phyloP scores from a whole-genome alignment of 2,888 invertebrate genomes.

The Sinelater perroti region DNA sequence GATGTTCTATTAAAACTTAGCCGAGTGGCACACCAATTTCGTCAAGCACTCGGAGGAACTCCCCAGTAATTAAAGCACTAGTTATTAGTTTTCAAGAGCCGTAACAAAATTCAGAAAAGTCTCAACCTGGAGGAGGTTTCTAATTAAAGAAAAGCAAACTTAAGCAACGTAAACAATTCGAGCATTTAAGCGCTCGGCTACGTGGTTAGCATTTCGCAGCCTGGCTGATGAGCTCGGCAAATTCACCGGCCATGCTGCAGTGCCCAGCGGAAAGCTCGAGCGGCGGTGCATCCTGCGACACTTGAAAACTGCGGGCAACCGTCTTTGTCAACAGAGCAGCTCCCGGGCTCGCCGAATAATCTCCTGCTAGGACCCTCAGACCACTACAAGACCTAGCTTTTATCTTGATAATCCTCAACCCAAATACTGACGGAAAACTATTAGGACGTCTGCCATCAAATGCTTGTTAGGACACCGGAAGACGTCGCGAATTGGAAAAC shows the following conservation, averaged over 20 bases:
- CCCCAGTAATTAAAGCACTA: constrained; percentile 33
- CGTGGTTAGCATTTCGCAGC: constrained; percentile 23
- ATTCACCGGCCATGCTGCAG: not conserved
- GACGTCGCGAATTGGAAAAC: no score
- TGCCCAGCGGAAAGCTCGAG: not conserved
- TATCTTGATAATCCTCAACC: constrained; percentile 10
- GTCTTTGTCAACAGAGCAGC: constrained; percentile 11
- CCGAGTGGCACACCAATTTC: constrained; percentile 18
- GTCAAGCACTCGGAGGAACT: constrained; percentile 14
- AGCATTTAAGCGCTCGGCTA: constrained; percentile 26
- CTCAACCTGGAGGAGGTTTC: constrained; percentile 32
- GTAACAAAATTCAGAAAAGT: constrained; percentile 37
- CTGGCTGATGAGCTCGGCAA: constrained; percentile 2
- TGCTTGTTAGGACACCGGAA: not conserved
- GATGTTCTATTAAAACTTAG: constrained; percentile 20
- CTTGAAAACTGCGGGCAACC: constrained; percentile 2
- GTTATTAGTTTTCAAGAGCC: constrained; percentile 33
- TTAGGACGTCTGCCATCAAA: not conserved
- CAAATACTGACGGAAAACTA: constrained; percentile 3
- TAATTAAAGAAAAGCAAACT: constrained; percentile 36
- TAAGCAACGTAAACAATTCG: constrained; percentile 35
- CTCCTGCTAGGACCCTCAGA: constrained; percentile 16
- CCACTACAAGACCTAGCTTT: constrained; percentile 13
- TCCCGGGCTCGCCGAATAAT: constrained; percentile 15
- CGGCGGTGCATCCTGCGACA: not conserved